phyloP scores from a whole-genome alignment of 2,113 vertebrate species.

The Anarhynchus alexandrinus region DNA sequence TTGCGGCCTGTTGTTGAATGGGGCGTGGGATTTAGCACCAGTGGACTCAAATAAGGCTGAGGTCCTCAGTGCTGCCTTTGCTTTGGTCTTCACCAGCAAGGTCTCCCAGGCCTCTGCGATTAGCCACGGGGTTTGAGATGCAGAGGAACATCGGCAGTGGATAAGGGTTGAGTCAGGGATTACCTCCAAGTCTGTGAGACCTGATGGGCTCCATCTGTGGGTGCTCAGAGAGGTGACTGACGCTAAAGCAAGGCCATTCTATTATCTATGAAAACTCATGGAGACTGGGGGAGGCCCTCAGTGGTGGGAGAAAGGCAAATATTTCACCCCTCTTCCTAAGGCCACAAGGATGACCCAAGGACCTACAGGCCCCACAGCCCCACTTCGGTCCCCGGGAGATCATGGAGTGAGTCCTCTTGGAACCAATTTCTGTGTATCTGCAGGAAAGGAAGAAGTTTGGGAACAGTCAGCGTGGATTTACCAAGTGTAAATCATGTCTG shows the following conservation, averaged over 20 bases:
- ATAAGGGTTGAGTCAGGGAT: neutral
- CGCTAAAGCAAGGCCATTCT: neutral
- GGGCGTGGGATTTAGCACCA: accelerated
- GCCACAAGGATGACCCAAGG: neutral
- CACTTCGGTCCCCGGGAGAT: neutral
- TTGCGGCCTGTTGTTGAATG: neutral
- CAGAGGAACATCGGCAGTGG: neutral
- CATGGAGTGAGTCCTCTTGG: neutral
- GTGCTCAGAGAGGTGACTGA: neutral
- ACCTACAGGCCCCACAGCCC: neutral
- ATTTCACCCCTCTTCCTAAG: neutral
- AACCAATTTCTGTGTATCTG: neutral
- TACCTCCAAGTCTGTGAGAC: neutral
- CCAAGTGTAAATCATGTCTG: too few species aligned
- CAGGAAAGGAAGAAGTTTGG: neutral
- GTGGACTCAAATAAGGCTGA: neutral
- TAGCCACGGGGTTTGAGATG: neutral
- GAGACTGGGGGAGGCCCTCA: neutral
- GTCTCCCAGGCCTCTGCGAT: neutral
- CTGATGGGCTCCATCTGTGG: neutral
- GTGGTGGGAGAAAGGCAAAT: neutral
- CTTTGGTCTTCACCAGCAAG: neutral
- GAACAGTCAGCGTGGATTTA: neutral
- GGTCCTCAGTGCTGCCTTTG: neutral
- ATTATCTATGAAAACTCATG: neutral